Evolutionary conservation across 2,888 invertebrate genomes (phyloP).

Genomic region (Tethea ocularis): DNA sequence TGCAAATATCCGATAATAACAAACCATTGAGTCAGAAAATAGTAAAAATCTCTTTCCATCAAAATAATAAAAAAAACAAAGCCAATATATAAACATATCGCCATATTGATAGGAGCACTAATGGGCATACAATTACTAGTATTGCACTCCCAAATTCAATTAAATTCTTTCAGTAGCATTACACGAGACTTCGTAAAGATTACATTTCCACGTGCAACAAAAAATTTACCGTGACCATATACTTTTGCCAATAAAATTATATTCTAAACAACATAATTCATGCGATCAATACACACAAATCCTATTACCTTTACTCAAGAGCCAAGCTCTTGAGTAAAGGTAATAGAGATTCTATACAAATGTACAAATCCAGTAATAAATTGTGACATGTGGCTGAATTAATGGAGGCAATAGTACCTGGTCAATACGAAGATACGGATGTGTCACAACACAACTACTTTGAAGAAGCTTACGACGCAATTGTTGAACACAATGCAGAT

Average conservation of each 20-base stretch:
- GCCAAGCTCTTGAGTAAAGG: no score
- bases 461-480: neutral
- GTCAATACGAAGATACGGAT: neutral
- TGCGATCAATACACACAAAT: constrained; percentile 37
- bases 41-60: no score
- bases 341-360: constrained; percentile 38
- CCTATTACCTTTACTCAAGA: constrained; percentile 35
- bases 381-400: constrained; percentile 31
- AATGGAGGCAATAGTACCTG: constrained; percentile 14
- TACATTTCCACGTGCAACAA: neutral
- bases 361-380: constrained; percentile 41
- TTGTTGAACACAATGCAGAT: neutral
- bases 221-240: neutral
- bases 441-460: neutral
- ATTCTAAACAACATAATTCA: constrained; percentile 42
- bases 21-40: no score
- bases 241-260: constrained; percentile 5
- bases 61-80: no score
- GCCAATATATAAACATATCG: no score
- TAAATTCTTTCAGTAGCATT: neutral
- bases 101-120: no score
- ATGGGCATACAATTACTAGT: neutral
- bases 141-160: neutral
- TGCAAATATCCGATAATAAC: no score
- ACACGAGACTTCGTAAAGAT: neutral